Conservation (phyloP, 2,888 invertebrate species). For the Lamellibrachia columna region DNA sequence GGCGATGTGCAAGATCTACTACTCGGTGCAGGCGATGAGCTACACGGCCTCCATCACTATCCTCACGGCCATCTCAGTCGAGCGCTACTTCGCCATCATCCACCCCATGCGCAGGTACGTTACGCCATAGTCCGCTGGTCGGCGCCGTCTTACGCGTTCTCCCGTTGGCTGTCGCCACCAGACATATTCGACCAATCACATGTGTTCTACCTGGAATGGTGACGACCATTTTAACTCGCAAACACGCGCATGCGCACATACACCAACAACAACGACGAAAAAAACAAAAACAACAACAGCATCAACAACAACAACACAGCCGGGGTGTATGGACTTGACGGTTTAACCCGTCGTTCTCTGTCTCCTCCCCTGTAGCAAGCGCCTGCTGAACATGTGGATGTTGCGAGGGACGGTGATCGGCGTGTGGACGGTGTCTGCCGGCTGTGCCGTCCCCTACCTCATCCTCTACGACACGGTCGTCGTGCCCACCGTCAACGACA, state of each 20-base stretch:
- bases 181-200: too few relatives aligned
- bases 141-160: not conserved
- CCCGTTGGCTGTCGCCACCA: too few relatives aligned
- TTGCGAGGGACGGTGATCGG: slow-evolving; percentile 80
- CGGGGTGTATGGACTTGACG: not conserved
- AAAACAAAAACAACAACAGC: too few relatives aligned
- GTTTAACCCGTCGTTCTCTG: not conserved
- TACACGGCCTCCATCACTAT: slow-evolving; percentile 91
- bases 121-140: not conserved
- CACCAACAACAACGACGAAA: too few relatives aligned
- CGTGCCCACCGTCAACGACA: not conserved
- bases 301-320: not conserved
- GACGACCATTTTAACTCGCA: not conserved
- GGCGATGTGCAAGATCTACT: slow-evolving; percentile 86
- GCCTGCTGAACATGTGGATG: slow-evolving; percentile 78
- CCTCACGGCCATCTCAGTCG: slow-evolving; percentile 74
- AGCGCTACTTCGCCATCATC: slow-evolving; percentile 65
- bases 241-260: too few relatives aligned
- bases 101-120: slow-evolving; percentile 78
- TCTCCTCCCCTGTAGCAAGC: slow-evolving; percentile 76
- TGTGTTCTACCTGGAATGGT: too few relatives aligned
- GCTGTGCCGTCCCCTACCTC: slow-evolving; percentile 85
- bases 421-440: slow-evolving; percentile 84
- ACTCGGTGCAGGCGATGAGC: slow-evolving; percentile 87
- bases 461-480: slow-evolving; percentile 72